Conservation (phyloP, 1,140 invertebrate genomes). For the Drosophila lini region DNA sequence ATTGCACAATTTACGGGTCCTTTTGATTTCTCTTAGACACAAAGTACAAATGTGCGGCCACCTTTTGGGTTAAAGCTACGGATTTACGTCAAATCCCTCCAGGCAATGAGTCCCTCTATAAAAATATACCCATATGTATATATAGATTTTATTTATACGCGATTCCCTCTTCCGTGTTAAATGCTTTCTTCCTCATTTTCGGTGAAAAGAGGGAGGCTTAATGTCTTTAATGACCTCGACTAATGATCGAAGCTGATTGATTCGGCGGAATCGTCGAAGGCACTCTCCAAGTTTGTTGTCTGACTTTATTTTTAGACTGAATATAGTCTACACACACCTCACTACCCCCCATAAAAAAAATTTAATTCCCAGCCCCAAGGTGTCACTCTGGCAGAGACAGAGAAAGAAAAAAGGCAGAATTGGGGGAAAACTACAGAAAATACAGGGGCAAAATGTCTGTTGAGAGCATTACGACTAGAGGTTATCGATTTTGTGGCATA, state of each 20-base stretch:
- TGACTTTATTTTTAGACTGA: constrained; percentile 55
- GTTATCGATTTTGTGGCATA: constrained; percentile 5
- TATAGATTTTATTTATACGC: constrained; percentile 45
- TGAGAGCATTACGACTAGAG: constrained; percentile 1
- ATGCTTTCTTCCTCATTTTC: constrained; percentile 29
- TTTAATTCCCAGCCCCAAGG: constrained; percentile 41
- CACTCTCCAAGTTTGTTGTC: constrained; percentile 58
- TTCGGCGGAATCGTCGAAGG: constrained; percentile 47
- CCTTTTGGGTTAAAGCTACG: constrained; percentile 34
- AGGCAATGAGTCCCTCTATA: neutral
- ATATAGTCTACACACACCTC: constrained; percentile 3
- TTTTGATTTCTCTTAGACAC: constrained; percentile 3
- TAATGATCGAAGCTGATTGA: constrained; percentile 78
- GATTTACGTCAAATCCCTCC: constrained; percentile 20
- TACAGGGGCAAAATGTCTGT: constrained; percentile 8
- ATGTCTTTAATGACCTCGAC: constrained; percentile 76
- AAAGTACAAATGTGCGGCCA: constrained; percentile 44
- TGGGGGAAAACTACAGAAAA: constrained; percentile 9
- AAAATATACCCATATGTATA: neutral
- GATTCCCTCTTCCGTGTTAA: constrained; percentile 45
- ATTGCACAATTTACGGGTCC: constrained; percentile 4
- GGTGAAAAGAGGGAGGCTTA: constrained; percentile 32
- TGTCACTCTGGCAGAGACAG: constrained; percentile 27
- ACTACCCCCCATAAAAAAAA: constrained; percentile 2
- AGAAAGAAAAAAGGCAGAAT: constrained; percentile 2